Percentiles rank a stretch among this genome's conserved stretches.
phyloP scores from a whole-genome alignment of 2,113 vertebrate genomes.

The Ancistrus triradiatus region DNA sequence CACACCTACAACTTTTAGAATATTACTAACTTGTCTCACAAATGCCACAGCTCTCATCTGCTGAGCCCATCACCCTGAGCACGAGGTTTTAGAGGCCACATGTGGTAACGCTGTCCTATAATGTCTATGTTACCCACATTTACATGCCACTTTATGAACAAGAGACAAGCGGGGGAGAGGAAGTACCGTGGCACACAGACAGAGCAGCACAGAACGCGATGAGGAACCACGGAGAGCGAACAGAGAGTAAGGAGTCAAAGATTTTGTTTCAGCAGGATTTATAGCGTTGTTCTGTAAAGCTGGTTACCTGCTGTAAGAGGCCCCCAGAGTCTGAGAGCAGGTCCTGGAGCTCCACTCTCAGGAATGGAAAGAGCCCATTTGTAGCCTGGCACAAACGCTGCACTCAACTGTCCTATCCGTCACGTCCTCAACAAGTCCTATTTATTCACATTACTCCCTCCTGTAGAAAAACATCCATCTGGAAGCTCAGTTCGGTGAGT shows the following conservation, averaged over 20 bases:
- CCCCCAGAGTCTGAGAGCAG: slow-evolving; percentile 62
- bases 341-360: slow-evolving; percentile 56
- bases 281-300: slow-evolving; percentile 62
- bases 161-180: slow-evolving; percentile 1
- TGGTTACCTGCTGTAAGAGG: slow-evolving; percentile 67
- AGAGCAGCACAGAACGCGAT: neutral
- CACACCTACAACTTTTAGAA: too few relatives aligned
- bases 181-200: slow-evolving; percentile 31
- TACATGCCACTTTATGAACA: slow-evolving; percentile 23
- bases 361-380: slow-evolving; percentile 69
- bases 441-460: neutral
- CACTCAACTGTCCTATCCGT: too few relatives aligned
- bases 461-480: too few relatives aligned
- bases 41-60: slow-evolving; percentile 37
- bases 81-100: slow-evolving; percentile 38
- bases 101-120: slow-evolving; percentile 40
- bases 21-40: too few relatives aligned
- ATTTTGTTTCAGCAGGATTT: slow-evolving; percentile 59
- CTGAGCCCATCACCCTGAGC: slow-evolving; percentile 7
- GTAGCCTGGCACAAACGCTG: slow-evolving; percentile 10
- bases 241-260: slow-evolving; percentile 37
- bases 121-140: slow-evolving; percentile 44
- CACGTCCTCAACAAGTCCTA: neutral
- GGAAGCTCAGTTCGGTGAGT: too few relatives aligned
- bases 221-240: slow-evolving; percentile 21